A percentile compares a stretch with the other conserved stretches of the same genome.
These are phyloP conservation scores for Cantharis flavilabris DNA, from an alignment of 2,888 invertebrate species.

Conservation along the genomic window DNA sequence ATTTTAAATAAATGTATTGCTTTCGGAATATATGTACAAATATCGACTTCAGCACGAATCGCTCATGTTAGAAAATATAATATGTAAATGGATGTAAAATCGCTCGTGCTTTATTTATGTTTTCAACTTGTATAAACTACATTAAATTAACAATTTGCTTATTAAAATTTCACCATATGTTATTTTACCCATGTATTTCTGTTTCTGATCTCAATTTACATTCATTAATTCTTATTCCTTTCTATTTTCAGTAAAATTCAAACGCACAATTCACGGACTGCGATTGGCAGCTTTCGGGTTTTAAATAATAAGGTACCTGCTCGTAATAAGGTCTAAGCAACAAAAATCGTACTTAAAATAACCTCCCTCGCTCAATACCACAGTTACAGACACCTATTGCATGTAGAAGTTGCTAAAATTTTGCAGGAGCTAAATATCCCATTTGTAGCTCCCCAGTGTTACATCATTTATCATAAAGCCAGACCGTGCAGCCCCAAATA, in stretches of 20 bases:
- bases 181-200: background rate
- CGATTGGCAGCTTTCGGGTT: too few species aligned
- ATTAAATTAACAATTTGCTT: background rate
- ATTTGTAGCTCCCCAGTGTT: too few species aligned
- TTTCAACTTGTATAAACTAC: background rate
- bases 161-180: background rate
- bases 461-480: too few species aligned
- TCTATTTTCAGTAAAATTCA: background rate
- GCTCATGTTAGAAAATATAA: background rate
- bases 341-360: too few species aligned
- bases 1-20: background rate
- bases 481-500: too few species aligned
- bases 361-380: too few species aligned
- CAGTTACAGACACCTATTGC: too few species aligned
- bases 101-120: background rate
- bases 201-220: background rate
- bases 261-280: too few species aligned
- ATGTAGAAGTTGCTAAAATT: too few species aligned
- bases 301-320: too few species aligned
- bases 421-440: too few species aligned
- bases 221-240: background rate
- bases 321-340: too few species aligned
- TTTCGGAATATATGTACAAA: background rate
- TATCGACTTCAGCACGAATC: background rate
- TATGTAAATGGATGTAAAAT: background rate